Percentiles rank a stretch among this genome's conserved stretches.
Conservation (phyloP, 2,888 invertebrate genomes). For the Sesia bembeciformis region DNA sequence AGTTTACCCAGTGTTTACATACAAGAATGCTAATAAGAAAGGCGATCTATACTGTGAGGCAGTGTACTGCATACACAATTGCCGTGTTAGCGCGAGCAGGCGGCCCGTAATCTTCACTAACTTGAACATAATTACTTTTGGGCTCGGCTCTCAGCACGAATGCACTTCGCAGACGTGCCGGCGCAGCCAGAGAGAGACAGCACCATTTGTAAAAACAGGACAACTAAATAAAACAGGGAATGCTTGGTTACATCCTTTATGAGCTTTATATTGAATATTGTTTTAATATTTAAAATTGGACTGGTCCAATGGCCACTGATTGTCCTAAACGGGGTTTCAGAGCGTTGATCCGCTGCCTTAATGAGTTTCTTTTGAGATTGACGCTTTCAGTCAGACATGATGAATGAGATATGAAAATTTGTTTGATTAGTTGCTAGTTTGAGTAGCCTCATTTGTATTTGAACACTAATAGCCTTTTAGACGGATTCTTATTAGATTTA, state of each 20-base stretch:
- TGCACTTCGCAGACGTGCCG: slow-evolving; percentile 41
- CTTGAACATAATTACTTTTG: slow-evolving; percentile 13
- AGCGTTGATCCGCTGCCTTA: slow-evolving; percentile 22
- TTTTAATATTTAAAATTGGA: slow-evolving; percentile 28
- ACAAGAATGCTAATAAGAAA: background rate
- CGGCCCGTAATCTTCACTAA: slow-evolving; percentile 7
- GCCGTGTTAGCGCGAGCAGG: slow-evolving; percentile 2
- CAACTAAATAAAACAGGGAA: background rate
- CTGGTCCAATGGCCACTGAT: slow-evolving; percentile 15
- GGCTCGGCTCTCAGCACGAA: slow-evolving; percentile 6
- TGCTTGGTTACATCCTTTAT: slow-evolving; percentile 10
- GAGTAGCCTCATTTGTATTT: slow-evolving; percentile 36
- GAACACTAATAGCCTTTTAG: slow-evolving; percentile 29
- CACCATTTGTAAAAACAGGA: slow-evolving; percentile 15
- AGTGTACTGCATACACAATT: slow-evolving; percentile 4
- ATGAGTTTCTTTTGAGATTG: slow-evolving; percentile 52
- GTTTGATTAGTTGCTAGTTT: slow-evolving; percentile 56
- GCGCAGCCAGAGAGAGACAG: slow-evolving; percentile 39
- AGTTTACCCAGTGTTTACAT: too few species aligned
- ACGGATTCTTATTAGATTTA: slow-evolving; percentile 9
- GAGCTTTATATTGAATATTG: slow-evolving; percentile 9
- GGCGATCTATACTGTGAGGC: background rate
- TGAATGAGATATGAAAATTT: slow-evolving; percentile 59
- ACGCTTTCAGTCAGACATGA: slow-evolving; percentile 46
- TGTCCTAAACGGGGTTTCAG: slow-evolving; percentile 23